These are phyloP conservation scores for Myotis planiceps DNA, from an alignment of 2,797 vertebrate species.

Conservation along the genomic window DNA sequence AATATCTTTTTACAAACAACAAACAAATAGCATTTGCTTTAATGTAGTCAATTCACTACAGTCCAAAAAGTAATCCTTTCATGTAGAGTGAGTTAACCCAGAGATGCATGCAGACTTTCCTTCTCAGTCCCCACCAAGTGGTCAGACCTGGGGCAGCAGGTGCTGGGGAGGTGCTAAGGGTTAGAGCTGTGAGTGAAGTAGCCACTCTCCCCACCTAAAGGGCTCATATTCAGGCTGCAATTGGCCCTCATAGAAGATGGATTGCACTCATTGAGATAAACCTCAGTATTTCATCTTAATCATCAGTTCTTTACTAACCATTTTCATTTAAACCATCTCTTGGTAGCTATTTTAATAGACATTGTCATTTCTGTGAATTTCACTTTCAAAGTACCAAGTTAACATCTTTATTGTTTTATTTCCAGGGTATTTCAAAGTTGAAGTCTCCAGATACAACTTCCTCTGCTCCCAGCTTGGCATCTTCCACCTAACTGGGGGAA, in stretches of 20 bases:
- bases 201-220: rapidly evolving
- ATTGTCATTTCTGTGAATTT: not conserved
- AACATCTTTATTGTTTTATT: not conserved
- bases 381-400: not conserved
- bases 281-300: not conserved
- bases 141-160: rapidly evolving
- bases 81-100: no score
- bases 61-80: rapidly evolving
- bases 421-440: not conserved
- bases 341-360: not conserved
- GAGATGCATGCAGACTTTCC: rapidly evolving
- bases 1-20: not conserved
- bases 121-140: rapidly evolving
- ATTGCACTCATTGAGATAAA: not conserved
- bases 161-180: rapidly evolving
- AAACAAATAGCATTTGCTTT: not conserved
- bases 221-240: not conserved
- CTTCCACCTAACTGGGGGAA: not conserved
- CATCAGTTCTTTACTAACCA: not conserved
- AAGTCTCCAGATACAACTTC: not conserved
- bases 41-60: rapidly evolving
- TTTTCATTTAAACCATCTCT: not conserved
- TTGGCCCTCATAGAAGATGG: rapidly evolving
- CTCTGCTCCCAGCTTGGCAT: not conserved
- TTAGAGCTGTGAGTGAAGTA: not conserved